Percentiles rank a stretch among this genome's conserved stretches.
Conservation (phyloP, 2,888 invertebrate species). For the Syrphus vitripennis region DNA sequence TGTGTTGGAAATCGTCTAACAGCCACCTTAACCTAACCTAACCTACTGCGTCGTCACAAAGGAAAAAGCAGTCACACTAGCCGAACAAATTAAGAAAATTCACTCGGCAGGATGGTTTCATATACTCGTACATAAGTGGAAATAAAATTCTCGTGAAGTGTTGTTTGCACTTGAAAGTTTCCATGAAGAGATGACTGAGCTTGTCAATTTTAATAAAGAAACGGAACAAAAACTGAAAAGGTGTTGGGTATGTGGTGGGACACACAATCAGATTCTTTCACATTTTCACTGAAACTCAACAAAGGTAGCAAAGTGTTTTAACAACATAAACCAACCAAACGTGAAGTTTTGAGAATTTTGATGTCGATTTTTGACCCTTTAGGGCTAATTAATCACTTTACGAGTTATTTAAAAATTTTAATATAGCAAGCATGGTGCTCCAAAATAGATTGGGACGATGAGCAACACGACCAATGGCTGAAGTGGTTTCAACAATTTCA, state of each 20-base stretch:
- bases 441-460: conserved; percentile 50
- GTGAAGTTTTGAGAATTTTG: conserved; percentile 52
- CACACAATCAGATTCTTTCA: conserved; percentile 39
- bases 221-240: conserved; percentile 34
- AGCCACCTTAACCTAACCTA: too few relatives aligned
- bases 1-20: too few relatives aligned
- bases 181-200: neutral
- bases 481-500: conserved; percentile 26
- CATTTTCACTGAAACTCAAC: conserved; percentile 32
- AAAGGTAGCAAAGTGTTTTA: conserved; percentile 33
- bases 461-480: conserved; percentile 26
- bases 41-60: neutral
- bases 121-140: neutral
- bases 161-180: neutral
- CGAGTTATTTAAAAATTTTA: conserved; percentile 52
- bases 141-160: conserved; percentile 21
- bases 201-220: neutral
- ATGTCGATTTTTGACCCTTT: conserved; percentile 67
- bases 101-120: neutral
- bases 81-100: neutral
- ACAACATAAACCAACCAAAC: conserved; percentile 47
- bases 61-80: neutral
- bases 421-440: conserved; percentile 61
- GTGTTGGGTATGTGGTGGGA: conserved; percentile 61
- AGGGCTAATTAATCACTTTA: conserved; percentile 34